phyloP scores from a whole-genome alignment of 2,113 vertebrate genomes.

The Hippoglossus stenolepis region DNA sequence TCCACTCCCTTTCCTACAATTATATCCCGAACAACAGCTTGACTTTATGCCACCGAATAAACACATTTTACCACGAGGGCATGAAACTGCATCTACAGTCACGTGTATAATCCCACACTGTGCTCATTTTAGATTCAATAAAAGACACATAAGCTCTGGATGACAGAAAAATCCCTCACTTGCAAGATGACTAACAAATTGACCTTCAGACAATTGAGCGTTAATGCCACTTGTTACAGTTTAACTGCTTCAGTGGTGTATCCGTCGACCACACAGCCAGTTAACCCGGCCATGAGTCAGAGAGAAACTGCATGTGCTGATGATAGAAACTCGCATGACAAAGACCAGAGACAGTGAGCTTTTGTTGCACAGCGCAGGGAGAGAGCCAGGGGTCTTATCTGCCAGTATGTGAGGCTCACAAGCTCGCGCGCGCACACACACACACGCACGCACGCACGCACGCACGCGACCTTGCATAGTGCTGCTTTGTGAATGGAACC shows the following conservation, averaged over 20 bases:
- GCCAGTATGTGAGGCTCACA: constrained; percentile 23
- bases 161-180: background rate
- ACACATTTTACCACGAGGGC: background rate
- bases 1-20: constrained; percentile 50
- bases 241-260: constrained; percentile 24
- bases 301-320: constrained; percentile 21
- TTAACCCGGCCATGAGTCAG: constrained; percentile 9
- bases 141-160: background rate
- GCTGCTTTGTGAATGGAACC: constrained; percentile 29
- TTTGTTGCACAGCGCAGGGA: constrained; percentile 29
- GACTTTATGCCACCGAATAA: constrained; percentile 39
- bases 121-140: background rate
- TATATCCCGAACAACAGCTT: constrained; percentile 27
- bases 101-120: constrained; percentile 8
- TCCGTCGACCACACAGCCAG: background rate
- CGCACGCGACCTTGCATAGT: constrained; percentile 29
- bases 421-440: background rate
- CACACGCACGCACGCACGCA: background rate
- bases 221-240: constrained; percentile 43
- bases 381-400: constrained; percentile 19
- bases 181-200: constrained; percentile 26
- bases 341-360: constrained; percentile 28
- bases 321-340: constrained; percentile 20
- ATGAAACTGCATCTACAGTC: background rate
- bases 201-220: no score